Percentiles rank a stretch among this genome's conserved stretches.
Evolutionary conservation across 2,113 vertebrate species (phyloP).

Genomic region (Mus musculus): DNA sequence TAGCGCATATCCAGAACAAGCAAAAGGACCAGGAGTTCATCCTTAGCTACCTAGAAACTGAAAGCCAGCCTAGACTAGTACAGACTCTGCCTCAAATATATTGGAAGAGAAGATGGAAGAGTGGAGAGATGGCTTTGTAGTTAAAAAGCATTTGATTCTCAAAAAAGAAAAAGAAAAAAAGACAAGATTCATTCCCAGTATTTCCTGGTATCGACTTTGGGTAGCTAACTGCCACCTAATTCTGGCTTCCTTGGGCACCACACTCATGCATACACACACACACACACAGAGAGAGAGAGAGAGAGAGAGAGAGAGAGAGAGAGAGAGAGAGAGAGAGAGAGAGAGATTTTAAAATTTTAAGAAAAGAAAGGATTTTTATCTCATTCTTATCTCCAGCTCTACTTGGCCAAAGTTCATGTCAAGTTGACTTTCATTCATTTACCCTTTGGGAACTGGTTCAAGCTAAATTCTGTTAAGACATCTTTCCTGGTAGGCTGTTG

Average conservation of each 20-base stretch:
- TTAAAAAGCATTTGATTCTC: neutral
- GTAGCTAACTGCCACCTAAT: neutral
- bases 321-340: no score
- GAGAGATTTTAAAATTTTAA: neutral
- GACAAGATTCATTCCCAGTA: neutral
- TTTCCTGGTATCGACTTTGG: neutral
- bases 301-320: no score
- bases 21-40: neutral
- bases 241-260: neutral
- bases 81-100: neutral
- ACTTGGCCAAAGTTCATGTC: conserved; percentile 52
- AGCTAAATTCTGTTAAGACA: conserved; percentile 37
- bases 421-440: conserved; percentile 60
- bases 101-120: neutral
- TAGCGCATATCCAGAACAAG: neutral
- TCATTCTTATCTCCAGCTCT: conserved; percentile 48
- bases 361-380: conserved; percentile 6
- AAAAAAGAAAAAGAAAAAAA: neutral
- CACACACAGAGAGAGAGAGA: no score
- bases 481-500: conserved; percentile 46
- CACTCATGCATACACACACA: no score
- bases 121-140: neutral
- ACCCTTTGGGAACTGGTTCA: conserved; percentile 54
- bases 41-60: no score
- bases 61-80: neutral